Percentiles rank a stretch among this genome's conserved stretches.
Conservation (phyloP, 2,797 vertebrate species). For the Toxotes lorentzi region DNA sequence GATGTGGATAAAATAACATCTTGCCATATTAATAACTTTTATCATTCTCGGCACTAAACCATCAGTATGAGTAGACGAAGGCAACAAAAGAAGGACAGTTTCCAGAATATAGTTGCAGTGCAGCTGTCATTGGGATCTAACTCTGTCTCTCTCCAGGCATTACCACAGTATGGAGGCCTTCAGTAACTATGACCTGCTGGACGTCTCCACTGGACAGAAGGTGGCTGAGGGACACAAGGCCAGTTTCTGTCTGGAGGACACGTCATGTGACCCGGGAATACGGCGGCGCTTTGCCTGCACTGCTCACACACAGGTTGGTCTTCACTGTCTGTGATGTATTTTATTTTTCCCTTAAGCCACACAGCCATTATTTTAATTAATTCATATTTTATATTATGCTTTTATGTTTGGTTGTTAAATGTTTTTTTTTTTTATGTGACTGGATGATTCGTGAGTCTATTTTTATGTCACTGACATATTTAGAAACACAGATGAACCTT, state of each 20-base stretch:
- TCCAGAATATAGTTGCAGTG: neutral
- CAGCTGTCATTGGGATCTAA: neutral
- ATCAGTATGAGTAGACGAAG: neutral
- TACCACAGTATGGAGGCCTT: conserved; percentile 91
- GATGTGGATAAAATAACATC: neutral
- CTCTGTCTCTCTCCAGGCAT: conserved; percentile 74
- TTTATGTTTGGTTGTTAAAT: neutral
- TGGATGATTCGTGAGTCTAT: neutral
- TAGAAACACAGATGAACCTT: neutral
- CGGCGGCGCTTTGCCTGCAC: conserved; percentile 88
- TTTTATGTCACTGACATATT: neutral
- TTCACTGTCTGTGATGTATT: neutral
- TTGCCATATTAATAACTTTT: neutral
- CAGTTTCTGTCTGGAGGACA: conserved; percentile 90
- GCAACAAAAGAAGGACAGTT: neutral
- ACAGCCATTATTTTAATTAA: neutral
- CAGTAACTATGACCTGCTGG: conserved; percentile 88
- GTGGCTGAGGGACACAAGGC: conserved; percentile 90
- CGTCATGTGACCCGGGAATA: conserved; percentile 84
- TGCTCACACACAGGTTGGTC: conserved; percentile 82
- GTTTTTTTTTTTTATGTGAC: neutral
- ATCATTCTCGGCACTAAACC: neutral
- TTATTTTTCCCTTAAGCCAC: neutral
- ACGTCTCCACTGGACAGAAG: conserved; percentile 77
- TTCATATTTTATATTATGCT: neutral